Conservation (phyloP, 2,113 vertebrate species). For the Pteronura brasiliensis region DNA sequence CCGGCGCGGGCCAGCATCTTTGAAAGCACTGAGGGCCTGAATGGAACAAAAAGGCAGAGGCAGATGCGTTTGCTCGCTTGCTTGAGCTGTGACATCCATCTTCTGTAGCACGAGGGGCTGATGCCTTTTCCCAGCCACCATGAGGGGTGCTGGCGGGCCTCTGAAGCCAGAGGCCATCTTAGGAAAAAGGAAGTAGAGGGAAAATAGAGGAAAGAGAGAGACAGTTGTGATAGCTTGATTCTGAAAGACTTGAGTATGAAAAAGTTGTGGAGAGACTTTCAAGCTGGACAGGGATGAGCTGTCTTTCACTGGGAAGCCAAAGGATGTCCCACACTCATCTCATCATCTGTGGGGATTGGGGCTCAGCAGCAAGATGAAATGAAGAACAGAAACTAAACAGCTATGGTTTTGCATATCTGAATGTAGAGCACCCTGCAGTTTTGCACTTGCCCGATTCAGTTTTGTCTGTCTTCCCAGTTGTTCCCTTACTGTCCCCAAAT, state of each 20-base stretch:
- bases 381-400: constrained; percentile 23
- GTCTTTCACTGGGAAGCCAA: not conserved
- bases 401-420: not conserved
- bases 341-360: not conserved
- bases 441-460: not conserved
- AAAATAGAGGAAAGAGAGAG: not conserved
- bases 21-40: not conserved
- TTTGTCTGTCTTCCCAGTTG: not conserved
- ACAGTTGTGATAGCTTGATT: not conserved
- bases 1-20: not conserved
- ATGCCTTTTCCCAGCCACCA: not conserved
- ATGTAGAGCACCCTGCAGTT: not conserved
- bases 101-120: not conserved
- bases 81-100: not conserved
- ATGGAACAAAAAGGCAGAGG: not conserved
- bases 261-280: constrained; percentile 24
- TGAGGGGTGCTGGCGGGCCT: not conserved
- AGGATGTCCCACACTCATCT: not conserved
- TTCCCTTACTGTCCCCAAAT: not conserved
- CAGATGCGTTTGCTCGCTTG: not conserved
- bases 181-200: not conserved
- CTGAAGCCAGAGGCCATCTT: not conserved
- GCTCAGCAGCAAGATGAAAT: not conserved
- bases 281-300: not conserved
- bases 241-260: not conserved